Evolutionary conservation across 2,797 vertebrate genomes (phyloP), one percentile per base, ranked within the genome.

Genomic region (Nannoperca australis): DNA sequence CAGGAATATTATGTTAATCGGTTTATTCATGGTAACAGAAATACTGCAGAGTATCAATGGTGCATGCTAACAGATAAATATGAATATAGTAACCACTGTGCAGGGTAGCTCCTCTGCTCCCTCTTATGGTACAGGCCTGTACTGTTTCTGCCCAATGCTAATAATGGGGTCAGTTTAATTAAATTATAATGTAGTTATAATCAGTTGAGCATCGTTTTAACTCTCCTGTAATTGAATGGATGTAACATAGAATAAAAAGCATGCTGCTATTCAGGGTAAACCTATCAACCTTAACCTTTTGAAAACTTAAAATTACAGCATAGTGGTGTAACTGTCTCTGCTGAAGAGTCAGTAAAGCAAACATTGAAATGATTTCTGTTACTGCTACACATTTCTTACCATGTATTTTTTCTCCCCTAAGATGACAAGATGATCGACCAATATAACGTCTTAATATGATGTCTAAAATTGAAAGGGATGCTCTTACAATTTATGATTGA

Each of bases 121-220:
- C 82, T 82, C 89, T 85, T 32, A 82, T 88, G 87, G 88, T 47
- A 7, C n/a, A 70, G 30, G 40, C 9, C 14, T 65, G 79, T 44
- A 82, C 22, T 85, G 82, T 75, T 67, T 63, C 40, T 62, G 11
- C 45, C 38, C 18, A 60, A 51, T 80, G n/a, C 24, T 78, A 45
- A 67, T 74, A 60, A 85, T 49, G 40, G 38, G 69, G 62, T 69
- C 47, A n/a, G 20, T 50, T 72, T 75, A 34, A 38, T 69, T 61
- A 27, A n/a, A 71, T 50, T 58, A 17, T 36, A 11, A 36, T 69
- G 61, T 51, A 51, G 58, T 69, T 69, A 66, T 27, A 66, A 36
- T 56, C 24, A 59, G 51, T 54, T 81, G 17, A 70, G 7, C 10
- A 32, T 47, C 0, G 3, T 61, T 73, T 70, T 53, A 51, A 61